Base-by-base conservation (phyloP, 1,140 invertebrate species). In the Ruditapes philippinarum region DNA sequence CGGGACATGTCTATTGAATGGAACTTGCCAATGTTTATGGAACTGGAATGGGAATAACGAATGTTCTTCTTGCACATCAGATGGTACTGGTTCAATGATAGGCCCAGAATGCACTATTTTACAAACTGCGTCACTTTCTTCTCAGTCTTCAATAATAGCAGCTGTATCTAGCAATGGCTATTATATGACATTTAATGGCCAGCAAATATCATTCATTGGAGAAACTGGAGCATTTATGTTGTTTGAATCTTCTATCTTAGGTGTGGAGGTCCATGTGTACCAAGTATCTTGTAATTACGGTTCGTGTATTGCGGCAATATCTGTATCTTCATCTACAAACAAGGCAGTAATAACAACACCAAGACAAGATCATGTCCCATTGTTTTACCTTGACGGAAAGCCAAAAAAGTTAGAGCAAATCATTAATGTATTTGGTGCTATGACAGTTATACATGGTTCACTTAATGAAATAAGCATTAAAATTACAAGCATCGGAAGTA, bases 21-120 rank as follows among this genome's bases (percentile, higher is more conserved):
- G 90, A 28, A 89, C 49, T 19, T 93, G 92, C 74, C 38, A 57
- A 31, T 93, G 92, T 80, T 36, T 38, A 40, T 89, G 79, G 62
- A 93, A 93, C 88, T 93, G 92, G 92, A 82, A 88, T 79, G 91
- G 92, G 33, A 78, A 85, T 40, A 25, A 22, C 17, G 81, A 88
- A 42, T 93, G 92, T 54, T 81, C 65, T 19, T 5, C 0, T 17
- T 93, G 92, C 49, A 57, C 68, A 68, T 36, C 45, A 12, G 62
- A 76, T 42, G 31, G 22, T 12, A 40, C 81, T 14, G 42, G 42
- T 14, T n/a, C 25, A 17, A 54, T 87, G 87, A 57, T 57, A n/a
- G 91, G 90, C 17, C 81, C 68, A 40, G 89, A 93, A 73, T 93
- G 92, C 45, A 74, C 78, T 31, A 76, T 92, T 19, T 28, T 91